These are phyloP conservation scores for Acrossocheilus fasciatus DNA, from an alignment of 2,797 vertebrate genomes.

Conservation along the genomic window DNA sequence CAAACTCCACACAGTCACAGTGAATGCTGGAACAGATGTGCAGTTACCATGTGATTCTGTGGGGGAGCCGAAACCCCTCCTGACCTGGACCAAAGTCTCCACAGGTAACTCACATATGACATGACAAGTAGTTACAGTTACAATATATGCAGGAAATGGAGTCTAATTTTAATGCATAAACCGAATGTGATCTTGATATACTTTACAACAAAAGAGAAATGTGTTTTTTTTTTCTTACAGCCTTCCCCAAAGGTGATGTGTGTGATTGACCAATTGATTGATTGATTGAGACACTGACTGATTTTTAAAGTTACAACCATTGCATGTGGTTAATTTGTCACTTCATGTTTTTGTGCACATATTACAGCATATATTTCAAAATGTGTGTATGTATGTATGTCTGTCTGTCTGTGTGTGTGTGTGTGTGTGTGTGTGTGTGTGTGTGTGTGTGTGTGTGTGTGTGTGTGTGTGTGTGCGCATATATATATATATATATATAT, in stretches of 20 bases:
- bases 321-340: no score
- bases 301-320: no score
- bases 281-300: no score
- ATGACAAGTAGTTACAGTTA: neutral
- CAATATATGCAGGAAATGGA: neutral
- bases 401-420: no score
- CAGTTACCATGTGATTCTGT: constrained; percentile 83
- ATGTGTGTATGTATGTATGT: no score
- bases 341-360: neutral
- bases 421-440: no score
- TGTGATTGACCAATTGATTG: no score
- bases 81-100: constrained; percentile 92
- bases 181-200: neutral
- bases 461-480: no score
- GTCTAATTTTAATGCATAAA: neutral
- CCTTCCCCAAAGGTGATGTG: neutral
- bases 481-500: no score
- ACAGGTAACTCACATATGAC: constrained; percentile 82
- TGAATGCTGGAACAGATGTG: constrained; percentile 80
- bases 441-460: no score
- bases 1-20: constrained; percentile 77
- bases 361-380: neutral
- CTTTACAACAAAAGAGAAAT: no score
- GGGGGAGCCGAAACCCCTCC: constrained; percentile 78
- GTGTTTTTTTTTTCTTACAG: no score